These are phyloP conservation scores for Aphaenogaster ashmeadi DNA, from an alignment of 1,140 invertebrate genomes.

Conservation along the genomic window DNA sequence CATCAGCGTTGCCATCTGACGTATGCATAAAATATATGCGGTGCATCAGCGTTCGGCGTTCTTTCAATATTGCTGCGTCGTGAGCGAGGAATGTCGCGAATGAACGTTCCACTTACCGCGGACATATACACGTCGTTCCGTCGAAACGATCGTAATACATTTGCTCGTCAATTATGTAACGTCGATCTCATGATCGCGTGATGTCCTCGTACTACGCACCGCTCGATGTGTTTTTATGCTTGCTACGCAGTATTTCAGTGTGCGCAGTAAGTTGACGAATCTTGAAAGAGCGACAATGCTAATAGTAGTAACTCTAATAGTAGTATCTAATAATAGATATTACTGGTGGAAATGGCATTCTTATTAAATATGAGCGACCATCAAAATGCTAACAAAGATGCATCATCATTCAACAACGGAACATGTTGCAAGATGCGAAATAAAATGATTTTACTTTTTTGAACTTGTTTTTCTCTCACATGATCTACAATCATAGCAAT, in stretches of 20 bases:
- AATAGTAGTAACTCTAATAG: background rate
- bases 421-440: background rate
- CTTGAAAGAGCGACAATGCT: background rate
- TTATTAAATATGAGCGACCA: background rate
- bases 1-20: constrained; percentile 39
- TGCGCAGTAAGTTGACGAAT: background rate
- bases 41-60: constrained; percentile 42
- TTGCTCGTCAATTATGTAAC: constrained; percentile 58
- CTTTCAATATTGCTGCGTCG: constrained; percentile 21
- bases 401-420: background rate
- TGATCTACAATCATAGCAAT: background rate
- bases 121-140: constrained; percentile 24
- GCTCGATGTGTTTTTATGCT: constrained; percentile 29
- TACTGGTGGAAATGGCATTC: background rate
- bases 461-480: background rate
- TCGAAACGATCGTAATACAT: constrained; percentile 46
- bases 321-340: background rate
- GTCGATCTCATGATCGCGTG: constrained; percentile 23
- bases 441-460: background rate
- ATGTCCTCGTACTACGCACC: background rate
- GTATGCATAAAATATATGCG: constrained; percentile 57
- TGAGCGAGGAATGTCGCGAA: constrained; percentile 32
- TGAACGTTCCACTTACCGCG: constrained; percentile 13
- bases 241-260: background rate
- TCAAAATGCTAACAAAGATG: background rate